Evolutionary conservation across 2,888 invertebrate genomes (phyloP), one percentile per base, ranked within the genome.

Genomic region (Tetragonisca angustula): DNA sequence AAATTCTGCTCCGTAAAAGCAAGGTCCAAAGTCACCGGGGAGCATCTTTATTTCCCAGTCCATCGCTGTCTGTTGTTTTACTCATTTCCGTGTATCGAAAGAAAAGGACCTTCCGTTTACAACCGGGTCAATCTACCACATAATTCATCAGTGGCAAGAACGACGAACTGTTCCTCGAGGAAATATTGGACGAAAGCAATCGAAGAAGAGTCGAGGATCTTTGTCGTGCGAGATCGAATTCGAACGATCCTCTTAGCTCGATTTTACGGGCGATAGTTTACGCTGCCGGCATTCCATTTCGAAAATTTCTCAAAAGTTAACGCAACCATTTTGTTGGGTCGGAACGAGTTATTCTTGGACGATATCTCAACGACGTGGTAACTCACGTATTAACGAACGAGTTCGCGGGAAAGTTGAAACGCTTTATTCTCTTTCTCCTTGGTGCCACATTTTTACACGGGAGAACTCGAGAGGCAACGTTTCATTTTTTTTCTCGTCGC

Each of bases 281-380:
- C 74, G 71, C 50, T 52, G 36, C n/a, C n/a, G 17, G 36, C 56
- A 32, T 52, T 65, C 68, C 80, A 32, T 72, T 54, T 56, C 68
- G 72, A 74, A 74, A 79, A 82, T 70, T 75, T 24, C 76, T 69
- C 64, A 56, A 61, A 72, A 70, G 68, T 68, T 68, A 64, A 76
- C 86, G 83, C n/a, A n/a, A n/a, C 88, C 86, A 88, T 88, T 86
- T 88, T 83, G 83, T 86, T 81, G 69, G 76, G 69, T 69, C 67
- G 64, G 9, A 56, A 24, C 77, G 61, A 73, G 73, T 79, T 85
- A 76, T 83, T 87, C 72, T 72, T 74, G 54, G 69, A 32, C 61
- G 67, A 50, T 62, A 9, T 43, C 43, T 43, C 49, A 67, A 21
- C 56, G n/a, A 43, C 59, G 68, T 49, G 70, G 54, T 32, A 64